These are phyloP conservation scores for Scortum barcoo DNA, from an alignment of 2,113 vertebrate species.

Conservation along the genomic window DNA sequence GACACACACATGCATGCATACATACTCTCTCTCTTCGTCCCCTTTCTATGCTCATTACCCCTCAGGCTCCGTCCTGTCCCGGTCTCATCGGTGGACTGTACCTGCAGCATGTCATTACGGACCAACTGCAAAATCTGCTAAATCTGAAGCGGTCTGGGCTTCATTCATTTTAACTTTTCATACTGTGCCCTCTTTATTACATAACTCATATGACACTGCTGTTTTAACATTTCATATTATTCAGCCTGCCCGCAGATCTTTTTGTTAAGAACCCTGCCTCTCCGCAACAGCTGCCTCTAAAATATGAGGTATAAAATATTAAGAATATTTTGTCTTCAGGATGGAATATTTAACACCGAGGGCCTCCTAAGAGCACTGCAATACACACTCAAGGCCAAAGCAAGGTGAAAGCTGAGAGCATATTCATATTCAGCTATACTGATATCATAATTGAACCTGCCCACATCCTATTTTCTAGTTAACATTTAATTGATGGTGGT, in stretches of 20 bases:
- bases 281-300: conserved; percentile 1
- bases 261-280: background rate
- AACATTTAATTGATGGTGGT: conserved; percentile 11
- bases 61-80: conserved; percentile 39
- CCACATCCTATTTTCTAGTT: conserved; percentile 20
- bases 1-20: conserved; percentile 27
- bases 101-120: conserved; percentile 11
- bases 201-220: background rate
- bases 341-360: conserved; percentile 3
- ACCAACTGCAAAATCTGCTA: background rate
- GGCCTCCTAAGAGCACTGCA: background rate
- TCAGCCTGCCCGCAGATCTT: background rate
- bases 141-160: background rate
- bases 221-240: background rate
- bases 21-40: conserved; percentile 24
- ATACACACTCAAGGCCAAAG: conserved; percentile 10
- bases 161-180: background rate
- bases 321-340: conserved; percentile 1
- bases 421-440: conserved; percentile 9
- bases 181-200: background rate
- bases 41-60: conserved; percentile 31
- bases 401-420: conserved; percentile 34
- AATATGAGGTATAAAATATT: background rate
- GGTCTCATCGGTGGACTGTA: conserved; percentile 24
- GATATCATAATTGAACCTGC: conserved; percentile 22